Base-by-base conservation (phyloP, 2,888 invertebrate species). In the Tromatobia lineatoria region DNA sequence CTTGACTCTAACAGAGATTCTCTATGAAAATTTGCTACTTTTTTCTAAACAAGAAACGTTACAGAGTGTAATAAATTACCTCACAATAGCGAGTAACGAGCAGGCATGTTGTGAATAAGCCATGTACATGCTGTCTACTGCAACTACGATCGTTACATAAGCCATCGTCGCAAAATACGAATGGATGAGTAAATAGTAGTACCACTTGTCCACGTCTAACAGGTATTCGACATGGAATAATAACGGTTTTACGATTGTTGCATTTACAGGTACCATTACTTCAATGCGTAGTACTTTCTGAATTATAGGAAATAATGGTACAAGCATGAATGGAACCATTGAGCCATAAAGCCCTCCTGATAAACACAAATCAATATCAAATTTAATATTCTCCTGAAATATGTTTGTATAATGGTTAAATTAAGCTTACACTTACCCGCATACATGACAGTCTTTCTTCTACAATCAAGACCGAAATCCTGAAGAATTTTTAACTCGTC, bases 141-240 rank as follows among this genome's bases (percentile, higher is more conserved):
- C 86, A 45, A 87, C 83, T 54, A 89, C 83, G 15, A 78, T 75
- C 6, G 87, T 87, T n/a, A 88, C 83, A 57, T 87, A 89, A 25
- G 70, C 75, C 15, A 83, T 66, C n/a, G 87, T 87, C 0, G 66
- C 85, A n/a, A 89, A 79, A 64, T 89, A 89, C 15, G 86, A 87
- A 45, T 87, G 87, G 29, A 87, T 81, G 3, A 89, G 52, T 7
- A 87, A 38, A 8, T 83, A 85, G 45, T 82, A 87, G 54, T 88
- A 89, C 45, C 88, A 89, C 20, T 84, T 87, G n/a, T 89, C 80
- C 10, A 85, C 78, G 66, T 89, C 80, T 15, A 88, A 34, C 3
- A 88, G 86, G 71, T 89, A 89, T 69, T 89, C 88, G 18, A 88
- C 87, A 7, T 87, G 89, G 57, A 88, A 88, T 82, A 88, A 83